A percentile compares a stretch with the other conserved stretches of the same genome.
Evolutionary conservation across 37 sponge, comb jelly and placozoan genomes (phyloP).

Genomic region (Beroe forskalii): DNA sequence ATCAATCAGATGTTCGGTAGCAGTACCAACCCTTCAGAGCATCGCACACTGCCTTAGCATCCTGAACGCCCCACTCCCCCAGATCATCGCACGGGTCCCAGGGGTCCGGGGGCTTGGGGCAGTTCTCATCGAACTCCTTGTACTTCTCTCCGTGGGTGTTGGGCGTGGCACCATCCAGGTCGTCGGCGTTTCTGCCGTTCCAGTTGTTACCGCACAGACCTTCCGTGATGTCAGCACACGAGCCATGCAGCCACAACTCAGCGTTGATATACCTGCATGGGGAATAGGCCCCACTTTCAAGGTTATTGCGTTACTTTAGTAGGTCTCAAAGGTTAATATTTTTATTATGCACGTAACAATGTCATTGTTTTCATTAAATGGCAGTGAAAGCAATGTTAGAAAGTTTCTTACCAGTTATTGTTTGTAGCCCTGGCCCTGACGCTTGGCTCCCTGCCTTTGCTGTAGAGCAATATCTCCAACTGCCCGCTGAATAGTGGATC

Average conservation of each 20-base stretch:
- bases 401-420: too few species aligned
- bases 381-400: too few species aligned
- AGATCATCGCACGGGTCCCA: neutral
- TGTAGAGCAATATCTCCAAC: constrained; percentile 13
- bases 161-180: neutral
- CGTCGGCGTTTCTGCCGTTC: neutral
- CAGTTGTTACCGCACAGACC: constrained; percentile 21
- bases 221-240: constrained; percentile 37
- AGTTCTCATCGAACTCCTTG: constrained; percentile 2
- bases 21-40: neutral
- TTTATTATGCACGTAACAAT: too few species aligned
- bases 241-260: constrained; percentile 46
- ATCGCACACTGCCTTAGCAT: constrained; percentile 23
- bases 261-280: neutral
- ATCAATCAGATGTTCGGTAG: too few species aligned
- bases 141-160: neutral
- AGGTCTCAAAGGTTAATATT: too few species aligned
- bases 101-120: neutral
- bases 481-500: too few species aligned
- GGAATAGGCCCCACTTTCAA: too few species aligned
- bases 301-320: too few species aligned
- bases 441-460: neutral
- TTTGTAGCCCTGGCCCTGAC: neutral
- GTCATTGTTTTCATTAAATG: too few species aligned
- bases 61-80: neutral